Base-by-base conservation (phyloP, 2,797 vertebrate genomes). In the Malurus leucopterus region DNA sequence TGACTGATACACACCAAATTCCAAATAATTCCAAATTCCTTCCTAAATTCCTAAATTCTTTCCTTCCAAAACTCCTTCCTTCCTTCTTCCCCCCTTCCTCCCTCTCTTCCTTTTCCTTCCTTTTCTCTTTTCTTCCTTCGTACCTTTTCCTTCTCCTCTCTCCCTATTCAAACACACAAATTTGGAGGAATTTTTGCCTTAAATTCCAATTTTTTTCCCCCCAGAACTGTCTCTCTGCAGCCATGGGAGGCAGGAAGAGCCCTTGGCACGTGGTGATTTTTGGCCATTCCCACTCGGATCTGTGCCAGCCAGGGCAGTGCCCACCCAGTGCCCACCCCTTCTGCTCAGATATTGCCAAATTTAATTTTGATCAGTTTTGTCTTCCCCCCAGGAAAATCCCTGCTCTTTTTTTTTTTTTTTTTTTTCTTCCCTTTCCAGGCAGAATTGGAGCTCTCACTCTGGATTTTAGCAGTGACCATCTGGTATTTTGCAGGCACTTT, bases 141-240 rank as follows among this genome's bases (percentile, higher is more conserved):
- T 47, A 11, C 8, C 46, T 22, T 47, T 26, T 24, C 24, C 47
- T 43, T 18, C 43, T 9, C 18, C 10, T 20, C 43, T 44, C 6
- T 43, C 41, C 43, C 20, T 62, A 2, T 23, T 43, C 41, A 36
- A 63, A 80, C 15, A 2, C 0, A 0, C 0, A 0, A 13, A 27
- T 46, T 75, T n/a, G 44, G 18, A 55, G 11, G 11, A 36, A 13
- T 44, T 20, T 29, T 6, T 41, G 15, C 29, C 49, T 26, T 12
- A 4, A 41, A 4, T 58, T 30, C 34, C 36, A 11, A 30, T 30
- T 2, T 21, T 23, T 9, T 46, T 9, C 3, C 3, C 29, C 64
- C 40, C 64, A 30, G 13, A 11, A 0, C 15, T 12, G 5, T 2
- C 2, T 19, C 13, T 49, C 22, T 59, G 30, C 9, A 19, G 12